A percentile compares a stretch with the other conserved stretches of the same genome.
Evolutionary conservation across 2,888 invertebrate genomes (phyloP).

Genomic region (Aphidius colemani): DNA sequence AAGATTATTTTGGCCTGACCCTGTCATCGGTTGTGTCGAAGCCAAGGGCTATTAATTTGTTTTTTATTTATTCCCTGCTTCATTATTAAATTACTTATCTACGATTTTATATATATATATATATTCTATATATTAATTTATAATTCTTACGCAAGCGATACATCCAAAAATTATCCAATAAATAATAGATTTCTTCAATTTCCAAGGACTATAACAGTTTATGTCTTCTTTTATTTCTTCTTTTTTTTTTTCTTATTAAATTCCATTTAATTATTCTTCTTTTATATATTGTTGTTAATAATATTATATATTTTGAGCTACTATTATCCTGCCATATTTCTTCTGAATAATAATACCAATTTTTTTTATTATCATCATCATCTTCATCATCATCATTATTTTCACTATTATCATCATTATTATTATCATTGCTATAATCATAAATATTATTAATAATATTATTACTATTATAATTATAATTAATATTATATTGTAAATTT

Average conservation of each 20-base stretch:
- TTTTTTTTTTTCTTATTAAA: conserved; percentile 12
- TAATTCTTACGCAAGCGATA: conserved; percentile 1
- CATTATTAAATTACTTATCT: conserved; percentile 13
- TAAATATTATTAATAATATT: not conserved
- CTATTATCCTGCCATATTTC: not conserved
- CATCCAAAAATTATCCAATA: not conserved
- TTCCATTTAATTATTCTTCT: not conserved
- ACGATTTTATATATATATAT: conserved; percentile 3
- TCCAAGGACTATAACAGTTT: conserved; percentile 21
- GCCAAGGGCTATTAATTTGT: conserved; percentile 25
- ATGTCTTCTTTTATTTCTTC: conserved; percentile 16
- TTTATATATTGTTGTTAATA: conserved; percentile 1
- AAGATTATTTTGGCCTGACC: conserved; percentile 32
- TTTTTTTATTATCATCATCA: conserved; percentile 5
- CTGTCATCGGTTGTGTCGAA: conserved; percentile 34
- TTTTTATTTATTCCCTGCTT: conserved; percentile 7
- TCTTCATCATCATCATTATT: conserved; percentile 11
- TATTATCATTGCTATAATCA: not conserved
- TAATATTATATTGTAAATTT: conserved; percentile 2
- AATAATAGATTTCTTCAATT: conserved; percentile 32
- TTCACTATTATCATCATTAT: not conserved
- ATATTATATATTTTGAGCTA: not conserved
- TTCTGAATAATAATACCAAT: not conserved
- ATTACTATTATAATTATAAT: not conserved
- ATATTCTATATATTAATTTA: not conserved